These are phyloP conservation scores for Caiman crocodilus DNA, from an alignment of 2,797 vertebrate species.

Conservation along the genomic window DNA sequence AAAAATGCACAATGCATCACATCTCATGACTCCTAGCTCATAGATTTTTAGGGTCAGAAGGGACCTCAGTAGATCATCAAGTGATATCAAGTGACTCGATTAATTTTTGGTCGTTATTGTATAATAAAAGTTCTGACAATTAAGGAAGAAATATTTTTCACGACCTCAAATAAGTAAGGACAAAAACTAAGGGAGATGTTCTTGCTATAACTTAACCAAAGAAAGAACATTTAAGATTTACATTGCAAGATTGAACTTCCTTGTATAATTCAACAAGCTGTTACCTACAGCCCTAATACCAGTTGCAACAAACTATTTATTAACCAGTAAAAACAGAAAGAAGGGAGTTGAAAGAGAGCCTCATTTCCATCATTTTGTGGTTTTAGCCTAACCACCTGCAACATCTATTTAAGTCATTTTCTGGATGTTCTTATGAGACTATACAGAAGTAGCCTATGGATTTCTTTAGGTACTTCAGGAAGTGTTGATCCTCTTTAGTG, in stretches of 20 bases:
- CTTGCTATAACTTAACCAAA: background rate
- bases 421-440: background rate
- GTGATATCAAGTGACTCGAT: too few species aligned
- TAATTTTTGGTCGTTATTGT: background rate
- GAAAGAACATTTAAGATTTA: background rate
- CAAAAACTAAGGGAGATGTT: too few species aligned
- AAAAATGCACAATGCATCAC: too few species aligned
- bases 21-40: background rate
- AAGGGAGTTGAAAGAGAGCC: background rate
- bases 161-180: too few species aligned
- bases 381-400: background rate
- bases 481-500: background rate
- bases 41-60: slow-evolving; percentile 14
- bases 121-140: background rate
- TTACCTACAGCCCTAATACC: background rate
- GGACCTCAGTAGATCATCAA: too few species aligned
- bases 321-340: background rate
- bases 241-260: background rate
- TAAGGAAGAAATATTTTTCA: background rate
- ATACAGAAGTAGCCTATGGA: background rate
- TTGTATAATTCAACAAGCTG: too few species aligned
- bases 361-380: background rate
- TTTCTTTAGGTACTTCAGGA: background rate
- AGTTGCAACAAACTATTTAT: background rate
- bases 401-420: background rate